These are phyloP conservation scores for Pedionomus torquatus DNA, from an alignment of 2,113 vertebrate genomes.

Conservation along the genomic window DNA sequence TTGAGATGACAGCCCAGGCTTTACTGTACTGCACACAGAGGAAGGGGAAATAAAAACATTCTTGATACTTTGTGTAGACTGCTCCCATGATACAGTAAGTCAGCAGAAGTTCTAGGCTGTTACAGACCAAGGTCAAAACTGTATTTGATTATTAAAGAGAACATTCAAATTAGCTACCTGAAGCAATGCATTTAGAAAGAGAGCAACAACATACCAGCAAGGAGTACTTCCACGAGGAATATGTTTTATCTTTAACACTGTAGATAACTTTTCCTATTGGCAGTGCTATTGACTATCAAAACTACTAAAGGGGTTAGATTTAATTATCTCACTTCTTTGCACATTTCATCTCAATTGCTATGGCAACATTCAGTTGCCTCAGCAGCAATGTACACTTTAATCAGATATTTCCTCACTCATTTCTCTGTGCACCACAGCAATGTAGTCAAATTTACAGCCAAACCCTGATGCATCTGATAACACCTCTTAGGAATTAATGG, in stretches of 20 bases:
- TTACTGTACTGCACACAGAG: constrained; percentile 39
- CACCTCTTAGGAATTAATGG: constrained; percentile 57
- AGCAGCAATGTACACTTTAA: constrained; percentile 82
- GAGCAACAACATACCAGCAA: constrained; percentile 74
- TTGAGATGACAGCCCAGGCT: constrained; percentile 65
- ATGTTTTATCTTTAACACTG: constrained; percentile 84
- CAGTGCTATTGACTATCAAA: constrained; percentile 81
- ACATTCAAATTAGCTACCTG: constrained; percentile 78
- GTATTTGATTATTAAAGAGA: constrained; percentile 76
- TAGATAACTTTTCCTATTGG: constrained; percentile 82
- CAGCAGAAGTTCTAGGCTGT: constrained; percentile 68
- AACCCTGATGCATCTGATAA: constrained; percentile 73
- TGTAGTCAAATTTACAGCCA: constrained; percentile 77
- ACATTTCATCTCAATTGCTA: constrained; percentile 90
- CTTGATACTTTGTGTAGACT: constrained; percentile 52
- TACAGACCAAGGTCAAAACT: constrained; percentile 77
- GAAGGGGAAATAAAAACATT: background rate
- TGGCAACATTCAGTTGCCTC: constrained; percentile 88
- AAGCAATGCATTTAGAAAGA: constrained; percentile 73
- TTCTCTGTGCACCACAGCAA: constrained; percentile 73
- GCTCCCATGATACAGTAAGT: constrained; percentile 59
- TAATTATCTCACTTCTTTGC: constrained; percentile 90
- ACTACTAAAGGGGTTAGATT: constrained; percentile 87
- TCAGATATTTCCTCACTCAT: constrained; percentile 81
- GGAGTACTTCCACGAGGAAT: constrained; percentile 74